These are phyloP conservation scores for Leptopilina boulardi DNA, from an alignment of 1,140 invertebrate species.

Conservation along the genomic window DNA sequence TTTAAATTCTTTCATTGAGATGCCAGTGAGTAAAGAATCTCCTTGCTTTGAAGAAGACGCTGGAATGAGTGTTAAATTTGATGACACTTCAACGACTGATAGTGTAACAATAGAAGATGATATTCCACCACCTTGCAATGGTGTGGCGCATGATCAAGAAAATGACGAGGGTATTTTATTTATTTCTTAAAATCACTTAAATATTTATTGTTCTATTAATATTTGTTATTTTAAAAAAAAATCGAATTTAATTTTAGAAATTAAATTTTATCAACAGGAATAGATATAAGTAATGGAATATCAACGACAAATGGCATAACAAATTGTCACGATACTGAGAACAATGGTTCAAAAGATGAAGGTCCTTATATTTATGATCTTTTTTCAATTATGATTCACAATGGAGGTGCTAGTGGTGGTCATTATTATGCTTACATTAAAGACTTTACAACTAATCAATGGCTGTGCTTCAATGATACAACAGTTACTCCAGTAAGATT, in stretches of 20 bases:
- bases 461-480: constrained; percentile 92
- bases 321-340: constrained; percentile 75
- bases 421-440: constrained; percentile 97
- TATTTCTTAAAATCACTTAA: neutral
- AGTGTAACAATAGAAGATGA: constrained; percentile 83
- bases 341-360: constrained; percentile 74
- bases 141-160: constrained; percentile 69
- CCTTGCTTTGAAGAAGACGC: constrained; percentile 71
- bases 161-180: constrained; percentile 71
- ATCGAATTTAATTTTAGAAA: constrained; percentile 42
- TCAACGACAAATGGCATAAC: constrained; percentile 61
- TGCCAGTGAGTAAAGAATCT: constrained; percentile 66
- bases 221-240: constrained; percentile 32
- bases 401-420: constrained; percentile 92
- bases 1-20: constrained; percentile 85
- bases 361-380: constrained; percentile 92
- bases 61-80: constrained; percentile 75
- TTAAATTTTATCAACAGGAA: constrained; percentile 68
- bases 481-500: constrained; percentile 79
- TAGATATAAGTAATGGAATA: constrained; percentile 78
- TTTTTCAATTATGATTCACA: constrained; percentile 96
- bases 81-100: constrained; percentile 84
- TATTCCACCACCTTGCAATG: constrained; percentile 73
- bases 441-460: constrained; percentile 86
- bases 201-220: neutral